Conservation (phyloP, 2,888 invertebrate species). For the Metalampra italica region DNA sequence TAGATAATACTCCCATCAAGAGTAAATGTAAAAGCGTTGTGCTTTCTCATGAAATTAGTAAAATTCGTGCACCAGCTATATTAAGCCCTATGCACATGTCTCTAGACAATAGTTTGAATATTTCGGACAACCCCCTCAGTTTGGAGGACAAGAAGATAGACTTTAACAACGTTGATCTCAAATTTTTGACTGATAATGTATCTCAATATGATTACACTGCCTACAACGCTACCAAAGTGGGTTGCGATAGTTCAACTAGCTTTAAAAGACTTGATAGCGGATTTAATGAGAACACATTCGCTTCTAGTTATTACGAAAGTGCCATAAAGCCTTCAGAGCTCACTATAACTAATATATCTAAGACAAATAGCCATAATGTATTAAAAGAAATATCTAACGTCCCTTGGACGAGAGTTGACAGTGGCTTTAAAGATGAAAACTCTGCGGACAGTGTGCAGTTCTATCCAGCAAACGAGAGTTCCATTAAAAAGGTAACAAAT, state of each 20-base stretch:
- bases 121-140: constrained; percentile 49
- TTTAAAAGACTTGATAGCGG: constrained; percentile 68
- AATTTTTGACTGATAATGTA: constrained; percentile 64
- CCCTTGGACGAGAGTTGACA: constrained; percentile 69
- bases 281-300: constrained; percentile 66
- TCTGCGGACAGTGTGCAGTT: constrained; percentile 61
- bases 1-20: constrained; percentile 60
- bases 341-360: constrained; percentile 53
- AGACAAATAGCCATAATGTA: constrained; percentile 39
- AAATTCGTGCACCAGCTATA: constrained; percentile 49
- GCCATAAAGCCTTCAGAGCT: constrained; percentile 74
- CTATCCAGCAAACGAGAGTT: constrained; percentile 38
- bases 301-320: constrained; percentile 71
- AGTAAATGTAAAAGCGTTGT: constrained; percentile 45
- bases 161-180: constrained; percentile 69
- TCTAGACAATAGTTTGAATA: constrained; percentile 61
- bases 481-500: constrained; percentile 34
- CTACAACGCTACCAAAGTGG: constrained; percentile 37
- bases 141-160: constrained; percentile 68
- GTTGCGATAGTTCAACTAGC: constrained; percentile 46
- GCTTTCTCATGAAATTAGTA: constrained; percentile 60
- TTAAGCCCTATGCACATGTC: constrained; percentile 60
- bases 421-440: constrained; percentile 70
- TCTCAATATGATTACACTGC: constrained; percentile 46
- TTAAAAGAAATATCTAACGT: constrained; percentile 68